phyloP scores from a whole-genome alignment of 2,888 invertebrate genomes.

The Trisateles emortualis region DNA sequence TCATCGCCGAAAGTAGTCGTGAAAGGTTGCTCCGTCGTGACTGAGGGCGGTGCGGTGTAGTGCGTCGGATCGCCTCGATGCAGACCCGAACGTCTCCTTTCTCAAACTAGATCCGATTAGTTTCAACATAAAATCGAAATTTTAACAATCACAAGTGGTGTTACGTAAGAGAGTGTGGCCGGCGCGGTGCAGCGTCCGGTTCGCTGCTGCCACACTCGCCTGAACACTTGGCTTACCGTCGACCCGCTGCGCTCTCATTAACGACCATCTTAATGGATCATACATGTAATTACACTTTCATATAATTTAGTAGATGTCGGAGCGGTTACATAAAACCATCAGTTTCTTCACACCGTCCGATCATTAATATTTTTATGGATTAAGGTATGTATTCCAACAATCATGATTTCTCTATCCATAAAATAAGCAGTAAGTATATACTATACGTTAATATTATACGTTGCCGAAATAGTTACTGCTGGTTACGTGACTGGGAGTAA shows the following conservation, averaged over 20 bases:
- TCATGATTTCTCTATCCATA: conserved; percentile 30
- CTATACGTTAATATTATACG: too few relatives aligned
- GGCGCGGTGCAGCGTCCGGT: conserved; percentile 17
- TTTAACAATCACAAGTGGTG: conserved; percentile 60
- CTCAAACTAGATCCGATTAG: conserved; percentile 64
- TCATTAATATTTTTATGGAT: conserved; percentile 50
- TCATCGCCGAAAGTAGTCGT: conserved; percentile 79
- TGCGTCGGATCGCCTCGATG: conserved; percentile 11
- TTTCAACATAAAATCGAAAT: conserved; percentile 65
- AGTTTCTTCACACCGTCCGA: conserved; percentile 45
- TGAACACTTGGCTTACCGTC: conserved; percentile 29
- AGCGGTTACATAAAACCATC: conserved; percentile 60
- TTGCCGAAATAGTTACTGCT: too few relatives aligned
- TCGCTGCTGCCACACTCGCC: conserved; percentile 28
- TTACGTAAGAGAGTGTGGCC: conserved; percentile 60
- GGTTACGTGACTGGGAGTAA: too few relatives aligned
- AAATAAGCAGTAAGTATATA: neutral
- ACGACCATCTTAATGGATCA: conserved; percentile 69
- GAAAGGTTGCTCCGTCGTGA: conserved; percentile 71
- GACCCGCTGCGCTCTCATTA: conserved; percentile 58
- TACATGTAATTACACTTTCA: conserved; percentile 70
- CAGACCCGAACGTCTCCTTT: conserved; percentile 62
- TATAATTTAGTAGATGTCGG: conserved; percentile 61
- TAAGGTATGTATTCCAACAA: conserved; percentile 23
- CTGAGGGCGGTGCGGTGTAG: conserved; percentile 59